phyloP scores from a whole-genome alignment of 2,113 vertebrate species.

The Ploceus nigricollis region DNA sequence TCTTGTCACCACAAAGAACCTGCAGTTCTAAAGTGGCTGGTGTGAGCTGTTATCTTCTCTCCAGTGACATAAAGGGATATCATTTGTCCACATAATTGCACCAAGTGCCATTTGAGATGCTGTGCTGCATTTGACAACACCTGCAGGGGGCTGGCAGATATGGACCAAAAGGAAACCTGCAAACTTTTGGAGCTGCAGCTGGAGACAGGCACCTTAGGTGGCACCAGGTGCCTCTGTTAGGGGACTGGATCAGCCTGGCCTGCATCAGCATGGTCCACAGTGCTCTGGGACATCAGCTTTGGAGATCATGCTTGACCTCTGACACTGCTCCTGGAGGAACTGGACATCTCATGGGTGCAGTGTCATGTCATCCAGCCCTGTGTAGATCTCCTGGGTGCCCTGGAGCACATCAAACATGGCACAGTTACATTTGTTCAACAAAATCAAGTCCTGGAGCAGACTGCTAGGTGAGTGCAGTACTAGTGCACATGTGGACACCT shows the following conservation, averaged over 20 bases:
- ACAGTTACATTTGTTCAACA: background rate
- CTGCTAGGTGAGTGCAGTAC: background rate
- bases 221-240: background rate
- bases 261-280: background rate
- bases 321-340: background rate
- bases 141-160: background rate
- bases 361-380: background rate
- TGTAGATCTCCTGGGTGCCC: background rate
- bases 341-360: background rate
- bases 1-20: background rate
- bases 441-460: background rate
- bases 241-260: background rate
- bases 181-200: background rate
- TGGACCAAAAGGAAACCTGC: background rate
- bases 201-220: background rate
- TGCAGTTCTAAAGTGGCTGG: background rate
- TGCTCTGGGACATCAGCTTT: background rate
- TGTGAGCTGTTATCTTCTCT: background rate
- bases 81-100: rapidly evolving
- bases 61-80: background rate
- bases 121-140: background rate
- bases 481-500: background rate
- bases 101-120: background rate
- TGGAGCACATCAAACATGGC: background rate
- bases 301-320: background rate